Evolutionary conservation across 2,888 invertebrate species (phyloP).

Genomic region (Amphipoea oculea): DNA sequence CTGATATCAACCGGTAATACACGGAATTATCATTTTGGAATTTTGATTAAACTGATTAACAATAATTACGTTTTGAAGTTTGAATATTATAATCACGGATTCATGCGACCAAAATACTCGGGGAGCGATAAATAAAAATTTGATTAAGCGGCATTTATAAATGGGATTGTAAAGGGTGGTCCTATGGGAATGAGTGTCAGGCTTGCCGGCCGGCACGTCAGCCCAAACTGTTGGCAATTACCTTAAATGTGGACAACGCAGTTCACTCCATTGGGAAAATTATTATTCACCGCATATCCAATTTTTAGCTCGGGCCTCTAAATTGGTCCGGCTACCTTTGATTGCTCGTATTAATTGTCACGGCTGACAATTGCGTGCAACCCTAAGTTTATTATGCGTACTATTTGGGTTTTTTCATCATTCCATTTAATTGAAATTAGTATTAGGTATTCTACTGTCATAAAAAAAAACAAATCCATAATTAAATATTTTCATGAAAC

Average conservation of each 20-base stretch:
- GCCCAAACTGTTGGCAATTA: conserved; percentile 89
- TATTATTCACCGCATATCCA: conserved; percentile 88
- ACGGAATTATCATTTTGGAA: conserved; percentile 46
- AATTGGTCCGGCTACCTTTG: conserved; percentile 83
- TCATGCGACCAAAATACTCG: conserved; percentile 66
- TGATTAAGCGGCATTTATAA: conserved; percentile 88
- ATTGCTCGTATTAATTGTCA: conserved; percentile 80
- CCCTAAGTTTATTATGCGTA: conserved; percentile 30
- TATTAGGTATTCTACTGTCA: conserved; percentile 9
- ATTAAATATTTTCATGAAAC: conserved; percentile 34
- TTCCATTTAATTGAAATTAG: conserved; percentile 26
- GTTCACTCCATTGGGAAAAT: conserved; percentile 86
- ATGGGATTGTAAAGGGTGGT: conserved; percentile 88
- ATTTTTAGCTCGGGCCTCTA: conserved; percentile 83
- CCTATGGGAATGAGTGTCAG: conserved; percentile 86
- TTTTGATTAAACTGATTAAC: conserved; percentile 60
- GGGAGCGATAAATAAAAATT: conserved; percentile 83
- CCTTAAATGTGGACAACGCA: conserved; percentile 90
- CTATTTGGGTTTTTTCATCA: conserved; percentile 15
- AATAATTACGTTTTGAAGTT: conserved; percentile 64
- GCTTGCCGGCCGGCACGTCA: conserved; percentile 86
- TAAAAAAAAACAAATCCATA: conserved; percentile 6
- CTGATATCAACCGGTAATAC: conserved; percentile 43
- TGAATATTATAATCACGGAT: conserved; percentile 63
- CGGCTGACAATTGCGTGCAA: conserved; percentile 60